These are phyloP conservation scores for Tinamus major DNA, from an alignment of 2,797 vertebrate species.

Conservation along the genomic window DNA sequence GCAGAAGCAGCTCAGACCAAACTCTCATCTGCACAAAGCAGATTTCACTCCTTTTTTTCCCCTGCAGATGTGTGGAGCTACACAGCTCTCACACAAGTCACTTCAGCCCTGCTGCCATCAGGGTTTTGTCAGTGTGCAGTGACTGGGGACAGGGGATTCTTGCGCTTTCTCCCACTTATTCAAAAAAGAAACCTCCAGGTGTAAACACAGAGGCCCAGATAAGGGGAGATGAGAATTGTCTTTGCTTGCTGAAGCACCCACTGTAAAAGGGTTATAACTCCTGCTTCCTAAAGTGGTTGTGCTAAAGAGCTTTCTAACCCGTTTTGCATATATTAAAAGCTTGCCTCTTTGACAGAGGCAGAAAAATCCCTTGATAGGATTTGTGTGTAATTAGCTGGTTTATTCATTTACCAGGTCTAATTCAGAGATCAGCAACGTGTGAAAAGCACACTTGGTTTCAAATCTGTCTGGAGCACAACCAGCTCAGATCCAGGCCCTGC, in stretches of 20 bases:
- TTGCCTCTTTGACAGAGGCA: neutral
- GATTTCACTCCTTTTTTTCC: neutral
- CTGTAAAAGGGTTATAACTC: neutral
- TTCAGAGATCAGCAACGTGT: constrained; percentile 65
- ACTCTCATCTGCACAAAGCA: neutral
- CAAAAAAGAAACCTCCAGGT: neutral
- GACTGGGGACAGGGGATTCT: neutral
- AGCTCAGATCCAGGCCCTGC: neutral
- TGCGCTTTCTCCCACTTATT: neutral
- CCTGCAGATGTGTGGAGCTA: rapidly evolving
- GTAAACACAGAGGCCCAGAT: neutral
- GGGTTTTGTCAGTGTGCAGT: neutral
- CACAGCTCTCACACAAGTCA: rapidly evolving
- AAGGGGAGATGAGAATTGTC: neutral
- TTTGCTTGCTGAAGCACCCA: neutral
- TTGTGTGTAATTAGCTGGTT: constrained; percentile 66
- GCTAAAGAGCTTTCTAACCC: neutral
- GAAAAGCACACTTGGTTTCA: constrained; percentile 47
- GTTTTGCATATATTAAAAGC: neutral
- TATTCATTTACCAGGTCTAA: constrained; percentile 62
- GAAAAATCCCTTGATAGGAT: constrained; percentile 65
- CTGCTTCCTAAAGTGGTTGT: neutral
- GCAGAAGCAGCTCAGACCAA: neutral
- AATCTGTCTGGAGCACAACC: neutral
- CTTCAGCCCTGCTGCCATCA: neutral